Conservation (phyloP, 2,888 invertebrate genomes). For the Macrosoma leucophasiata region DNA sequence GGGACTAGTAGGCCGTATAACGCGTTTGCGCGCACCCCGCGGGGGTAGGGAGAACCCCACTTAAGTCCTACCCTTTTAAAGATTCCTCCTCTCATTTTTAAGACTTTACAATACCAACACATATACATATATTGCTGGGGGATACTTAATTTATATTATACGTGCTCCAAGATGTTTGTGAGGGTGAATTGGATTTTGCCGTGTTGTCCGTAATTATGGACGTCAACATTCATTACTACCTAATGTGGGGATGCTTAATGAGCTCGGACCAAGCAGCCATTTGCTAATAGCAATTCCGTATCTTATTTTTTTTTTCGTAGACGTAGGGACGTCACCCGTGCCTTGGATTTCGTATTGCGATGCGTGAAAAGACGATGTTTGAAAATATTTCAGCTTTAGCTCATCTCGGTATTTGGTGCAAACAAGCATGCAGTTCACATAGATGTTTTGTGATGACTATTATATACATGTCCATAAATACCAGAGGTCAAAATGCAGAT, state of each 20-base stretch:
- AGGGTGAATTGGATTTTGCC: slow-evolving; percentile 65
- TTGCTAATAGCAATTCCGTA: no score
- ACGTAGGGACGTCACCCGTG: no score
- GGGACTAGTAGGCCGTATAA: slow-evolving; percentile 61
- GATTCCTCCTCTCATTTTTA: slow-evolving; percentile 74
- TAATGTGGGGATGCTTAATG: slow-evolving; percentile 36
- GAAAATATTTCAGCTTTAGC: no score
- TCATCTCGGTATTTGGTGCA: no score
- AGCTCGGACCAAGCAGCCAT: slow-evolving; percentile 10
- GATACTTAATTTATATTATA: slow-evolving; percentile 60
- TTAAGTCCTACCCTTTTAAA: slow-evolving; percentile 75
- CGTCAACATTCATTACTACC: slow-evolving; percentile 33
- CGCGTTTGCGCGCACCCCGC: slow-evolving; percentile 60
- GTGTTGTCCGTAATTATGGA: slow-evolving; percentile 64
- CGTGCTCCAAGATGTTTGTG: slow-evolving; percentile 34
- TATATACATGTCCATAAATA: no score
- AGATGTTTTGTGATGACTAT: no score
- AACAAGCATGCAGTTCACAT: no score
- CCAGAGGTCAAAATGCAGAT: no score
- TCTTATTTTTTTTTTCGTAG: no score
- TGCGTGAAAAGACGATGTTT: no score
- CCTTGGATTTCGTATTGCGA: no score
- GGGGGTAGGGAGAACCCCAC: slow-evolving; percentile 48
- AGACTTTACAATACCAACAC: slow-evolving; percentile 73
- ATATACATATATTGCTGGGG: slow-evolving; percentile 52